Evolutionary conservation across 2,888 invertebrate species (phyloP).

Genomic region (Ormyrus rosae): DNA sequence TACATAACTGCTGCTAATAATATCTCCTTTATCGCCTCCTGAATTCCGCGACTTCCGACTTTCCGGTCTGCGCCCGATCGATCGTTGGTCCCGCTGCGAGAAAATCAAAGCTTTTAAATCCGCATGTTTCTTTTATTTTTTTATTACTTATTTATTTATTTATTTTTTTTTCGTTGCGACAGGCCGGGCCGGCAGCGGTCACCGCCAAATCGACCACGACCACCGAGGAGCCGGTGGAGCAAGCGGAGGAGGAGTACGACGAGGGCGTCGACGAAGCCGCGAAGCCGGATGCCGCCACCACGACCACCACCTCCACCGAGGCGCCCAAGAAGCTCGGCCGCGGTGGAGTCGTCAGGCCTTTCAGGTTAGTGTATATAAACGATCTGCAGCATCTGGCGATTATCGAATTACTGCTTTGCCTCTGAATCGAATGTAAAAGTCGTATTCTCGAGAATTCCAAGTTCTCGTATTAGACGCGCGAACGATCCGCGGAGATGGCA

Average conservation of each 20-base stretch:
- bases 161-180: neutral
- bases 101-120: too few species aligned
- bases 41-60: neutral
- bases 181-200: neutral
- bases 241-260: slow-evolving; percentile 21
- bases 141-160: neutral
- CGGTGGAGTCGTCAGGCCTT: slow-evolving; percentile 24
- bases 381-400: too few species aligned
- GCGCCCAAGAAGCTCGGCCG: slow-evolving; percentile 11
- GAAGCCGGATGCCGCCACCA: slow-evolving; percentile 20
- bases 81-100: neutral
- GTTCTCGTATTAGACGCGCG: too few species aligned
- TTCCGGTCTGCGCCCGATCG: neutral
- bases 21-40: neutral
- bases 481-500: too few species aligned
- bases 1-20: neutral
- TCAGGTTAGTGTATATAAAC: slow-evolving; percentile 7
- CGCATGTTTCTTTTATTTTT: neutral
- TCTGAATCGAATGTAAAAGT: too few species aligned
- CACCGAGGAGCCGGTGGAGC: slow-evolving; percentile 5
- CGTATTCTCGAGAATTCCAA: too few species aligned
- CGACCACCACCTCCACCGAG: slow-evolving; percentile 14
- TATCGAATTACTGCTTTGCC: too few species aligned
- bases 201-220: slow-evolving; percentile 30
- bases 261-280: slow-evolving; percentile 17